These are phyloP conservation scores for Callimorpha dominula DNA, from an alignment of 2,888 invertebrate genomes.

Conservation along the genomic window DNA sequence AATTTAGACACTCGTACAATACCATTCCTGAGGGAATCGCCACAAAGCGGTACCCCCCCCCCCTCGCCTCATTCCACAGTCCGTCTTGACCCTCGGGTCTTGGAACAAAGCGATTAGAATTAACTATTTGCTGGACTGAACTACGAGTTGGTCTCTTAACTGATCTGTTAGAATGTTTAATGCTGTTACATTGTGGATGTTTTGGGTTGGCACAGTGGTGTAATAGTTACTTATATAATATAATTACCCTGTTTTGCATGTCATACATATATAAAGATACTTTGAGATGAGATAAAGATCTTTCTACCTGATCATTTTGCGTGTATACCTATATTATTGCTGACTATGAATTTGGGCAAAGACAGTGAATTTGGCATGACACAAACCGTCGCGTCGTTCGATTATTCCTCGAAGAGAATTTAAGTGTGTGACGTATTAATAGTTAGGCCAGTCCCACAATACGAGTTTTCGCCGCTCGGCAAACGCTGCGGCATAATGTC, in stretches of 20 bases:
- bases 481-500: no score
- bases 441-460: no score
- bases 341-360: no score
- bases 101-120: slow-evolving; percentile 54
- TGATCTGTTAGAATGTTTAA: slow-evolving; percentile 32
- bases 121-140: slow-evolving; percentile 42
- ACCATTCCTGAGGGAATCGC: slow-evolving; percentile 47
- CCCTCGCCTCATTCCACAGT: slow-evolving; percentile 14
- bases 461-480: no score
- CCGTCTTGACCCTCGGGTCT: slow-evolving; percentile 44
- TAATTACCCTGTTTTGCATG: neutral
- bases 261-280: no score
- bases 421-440: no score
- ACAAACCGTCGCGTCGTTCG: no score
- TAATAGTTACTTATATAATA: neutral
- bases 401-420: no score
- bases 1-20: slow-evolving; percentile 50
- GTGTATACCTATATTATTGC: no score
- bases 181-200: slow-evolving; percentile 6
- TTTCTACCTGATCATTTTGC: no score
- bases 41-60: slow-evolving; percentile 35
- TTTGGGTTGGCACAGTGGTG: neutral
- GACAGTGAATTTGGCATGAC: no score
- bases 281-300: no score
- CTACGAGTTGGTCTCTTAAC: slow-evolving; percentile 37